phyloP scores from a whole-genome alignment of 2,113 vertebrate species.

The Tonatia bakeri region DNA sequence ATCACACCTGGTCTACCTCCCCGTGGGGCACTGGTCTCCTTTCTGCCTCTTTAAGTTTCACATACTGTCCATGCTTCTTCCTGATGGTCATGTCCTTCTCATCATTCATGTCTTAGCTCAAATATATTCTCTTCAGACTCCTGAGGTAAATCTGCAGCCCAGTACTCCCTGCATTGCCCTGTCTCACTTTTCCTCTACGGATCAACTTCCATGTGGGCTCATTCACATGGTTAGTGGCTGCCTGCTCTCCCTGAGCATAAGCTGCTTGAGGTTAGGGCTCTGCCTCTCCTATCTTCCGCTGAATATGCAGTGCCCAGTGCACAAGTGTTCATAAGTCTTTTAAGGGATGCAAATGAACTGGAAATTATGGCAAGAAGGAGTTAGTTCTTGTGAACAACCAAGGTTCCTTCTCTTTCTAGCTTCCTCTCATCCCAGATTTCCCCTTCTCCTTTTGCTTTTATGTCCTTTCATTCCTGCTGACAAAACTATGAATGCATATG shows the following conservation, averaged over 20 bases:
- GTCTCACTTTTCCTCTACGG: no score
- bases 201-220: not conserved
- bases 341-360: not conserved
- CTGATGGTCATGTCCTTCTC: accelerated
- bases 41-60: not conserved
- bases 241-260: not conserved
- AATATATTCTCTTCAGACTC: not conserved
- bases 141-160: not conserved
- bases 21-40: not conserved
- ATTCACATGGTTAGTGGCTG: accelerated
- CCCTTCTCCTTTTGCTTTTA: not conserved
- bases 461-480: not conserved
- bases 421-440: not conserved
- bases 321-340: not conserved
- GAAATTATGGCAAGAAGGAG: not conserved
- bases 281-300: not conserved
- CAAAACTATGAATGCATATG: not conserved
- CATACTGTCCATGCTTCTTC: not conserved
- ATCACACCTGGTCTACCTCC: not conserved
- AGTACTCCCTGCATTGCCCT: accelerated
- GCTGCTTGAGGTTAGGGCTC: not conserved
- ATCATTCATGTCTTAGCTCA: not conserved
- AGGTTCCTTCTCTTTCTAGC: not conserved
- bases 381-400: not conserved
- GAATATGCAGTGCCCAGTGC: accelerated